Percentiles rank a stretch among this genome's conserved stretches.
These are phyloP conservation scores for Tachypleus tridentatus DNA, from an alignment of 1,140 invertebrate genomes.

Conservation along the genomic window DNA sequence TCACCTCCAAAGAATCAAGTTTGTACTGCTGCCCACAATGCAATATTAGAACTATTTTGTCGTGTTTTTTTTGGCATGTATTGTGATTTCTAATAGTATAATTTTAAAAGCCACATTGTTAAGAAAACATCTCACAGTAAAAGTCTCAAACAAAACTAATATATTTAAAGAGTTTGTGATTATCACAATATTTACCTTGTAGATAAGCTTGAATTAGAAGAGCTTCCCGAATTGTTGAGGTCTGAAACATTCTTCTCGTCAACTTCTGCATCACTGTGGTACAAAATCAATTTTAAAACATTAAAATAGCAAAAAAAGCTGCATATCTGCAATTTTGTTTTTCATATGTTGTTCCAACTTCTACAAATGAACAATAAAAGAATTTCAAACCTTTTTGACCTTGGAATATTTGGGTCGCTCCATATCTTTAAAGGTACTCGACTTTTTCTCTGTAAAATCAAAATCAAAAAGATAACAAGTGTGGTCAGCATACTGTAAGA, in stretches of 20 bases:
- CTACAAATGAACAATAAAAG: not conserved
- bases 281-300: constrained; percentile 4
- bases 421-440: constrained; percentile 23
- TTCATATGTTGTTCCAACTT: not conserved
- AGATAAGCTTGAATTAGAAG: constrained; percentile 36
- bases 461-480: not conserved
- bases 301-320: constrained; percentile 1
- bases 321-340: constrained; percentile 9
- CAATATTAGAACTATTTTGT: no score
- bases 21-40: no score
- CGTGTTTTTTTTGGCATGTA: no score
- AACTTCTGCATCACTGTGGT: constrained; percentile 34
- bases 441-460: constrained; percentile 21
- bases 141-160: no score
- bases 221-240: constrained; percentile 33
- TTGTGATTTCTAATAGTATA: no score
- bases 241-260: constrained; percentile 30
- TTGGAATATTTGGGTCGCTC: constrained; percentile 26
- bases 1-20: no score
- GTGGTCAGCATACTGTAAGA: no score
- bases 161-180: no score
- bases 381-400: constrained; percentile 19
- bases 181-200: constrained; percentile 24
- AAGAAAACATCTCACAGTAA: no score
- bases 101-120: no score